phyloP scores from a whole-genome alignment of 2,888 invertebrate species.

The Drosophila hamatofila region DNA sequence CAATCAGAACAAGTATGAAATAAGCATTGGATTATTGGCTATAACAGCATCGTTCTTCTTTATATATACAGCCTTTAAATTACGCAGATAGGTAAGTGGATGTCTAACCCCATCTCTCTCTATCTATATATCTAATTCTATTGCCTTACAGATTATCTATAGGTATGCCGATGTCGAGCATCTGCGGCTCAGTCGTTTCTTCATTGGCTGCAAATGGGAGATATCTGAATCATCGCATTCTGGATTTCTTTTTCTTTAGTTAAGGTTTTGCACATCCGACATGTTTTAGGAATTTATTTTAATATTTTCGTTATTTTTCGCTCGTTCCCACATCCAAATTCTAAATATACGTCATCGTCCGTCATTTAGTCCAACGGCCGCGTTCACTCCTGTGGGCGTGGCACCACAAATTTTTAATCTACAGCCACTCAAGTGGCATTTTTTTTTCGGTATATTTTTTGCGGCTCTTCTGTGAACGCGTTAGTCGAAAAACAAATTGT shows the following conservation, averaged over 20 bases:
- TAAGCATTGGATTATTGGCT: constrained; percentile 1
- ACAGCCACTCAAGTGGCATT: constrained; percentile 35
- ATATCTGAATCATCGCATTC: neutral
- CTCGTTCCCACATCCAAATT: neutral
- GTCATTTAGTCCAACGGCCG: neutral
- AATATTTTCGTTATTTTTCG: neutral
- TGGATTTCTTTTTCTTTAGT: too few species aligned
- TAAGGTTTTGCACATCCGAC: too few species aligned
- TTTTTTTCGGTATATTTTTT: neutral
- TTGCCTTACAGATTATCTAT: too few species aligned
- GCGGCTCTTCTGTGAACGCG: constrained; percentile 35
- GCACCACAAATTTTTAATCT: constrained; percentile 44
- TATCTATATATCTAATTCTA: neutral
- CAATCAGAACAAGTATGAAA: neutral
- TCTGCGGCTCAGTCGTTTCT: too few species aligned
- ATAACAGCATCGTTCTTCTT: neutral
- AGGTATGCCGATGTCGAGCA: too few species aligned
- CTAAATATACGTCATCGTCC: neutral
- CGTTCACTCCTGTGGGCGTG: constrained; percentile 20
- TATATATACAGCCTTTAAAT: neutral
- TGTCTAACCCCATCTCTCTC: neutral
- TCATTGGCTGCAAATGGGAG: neutral
- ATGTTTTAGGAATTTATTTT: too few species aligned
- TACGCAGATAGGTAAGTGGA: neutral
- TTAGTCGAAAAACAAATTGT: constrained; percentile 21